phyloP scores from a whole-genome alignment of 2,113 vertebrate species.

The Gobius niger region DNA sequence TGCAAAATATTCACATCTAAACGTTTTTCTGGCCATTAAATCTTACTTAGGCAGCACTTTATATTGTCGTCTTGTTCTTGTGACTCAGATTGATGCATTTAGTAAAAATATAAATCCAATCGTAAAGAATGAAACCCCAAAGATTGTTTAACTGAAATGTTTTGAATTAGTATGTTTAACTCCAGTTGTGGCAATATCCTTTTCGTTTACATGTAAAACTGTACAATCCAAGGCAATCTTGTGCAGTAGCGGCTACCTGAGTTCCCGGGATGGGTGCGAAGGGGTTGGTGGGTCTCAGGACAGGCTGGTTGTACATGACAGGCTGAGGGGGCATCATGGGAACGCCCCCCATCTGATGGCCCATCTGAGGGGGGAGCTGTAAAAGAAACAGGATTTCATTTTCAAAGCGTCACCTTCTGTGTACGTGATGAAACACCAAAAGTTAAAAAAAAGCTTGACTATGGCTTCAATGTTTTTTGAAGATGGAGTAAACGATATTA shows the following conservation, averaged over 20 bases:
- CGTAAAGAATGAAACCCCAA: not conserved
- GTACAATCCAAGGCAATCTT: no score
- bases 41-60: not conserved
- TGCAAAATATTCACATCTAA: not conserved
- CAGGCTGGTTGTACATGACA: conserved; percentile 84
- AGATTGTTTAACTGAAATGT: not conserved
- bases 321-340: conserved; percentile 85
- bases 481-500: not conserved
- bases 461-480: not conserved
- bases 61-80: not conserved
- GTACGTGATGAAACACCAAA: no score
- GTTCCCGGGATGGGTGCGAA: conserved; percentile 84
- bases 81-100: not conserved
- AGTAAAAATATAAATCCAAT: not conserved
- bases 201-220: no score
- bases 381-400: not conserved
- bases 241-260: conserved; percentile 73
- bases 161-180: no score
- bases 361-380: conserved; percentile 87
- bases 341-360: conserved; percentile 82
- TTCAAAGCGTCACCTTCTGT: no score
- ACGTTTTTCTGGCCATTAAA: not conserved
- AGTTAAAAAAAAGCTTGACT: not conserved
- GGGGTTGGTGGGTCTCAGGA: conserved; percentile 85
- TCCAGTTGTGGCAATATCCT: no score